Conservation (phyloP, 2,888 invertebrate species). For the Amblyjoppa proteus region DNA sequence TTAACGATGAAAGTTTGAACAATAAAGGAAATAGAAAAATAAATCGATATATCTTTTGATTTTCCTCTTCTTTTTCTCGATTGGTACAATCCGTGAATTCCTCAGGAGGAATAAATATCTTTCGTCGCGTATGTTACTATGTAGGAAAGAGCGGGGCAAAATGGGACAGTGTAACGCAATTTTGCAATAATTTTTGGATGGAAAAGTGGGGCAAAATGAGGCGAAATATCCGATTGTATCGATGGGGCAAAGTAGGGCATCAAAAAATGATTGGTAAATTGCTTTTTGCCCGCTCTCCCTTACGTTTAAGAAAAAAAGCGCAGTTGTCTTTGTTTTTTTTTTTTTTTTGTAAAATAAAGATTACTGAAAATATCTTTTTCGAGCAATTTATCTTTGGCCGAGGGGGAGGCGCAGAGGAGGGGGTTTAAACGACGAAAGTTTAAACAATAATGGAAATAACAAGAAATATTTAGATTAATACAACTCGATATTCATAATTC, state of each 20-base stretch:
- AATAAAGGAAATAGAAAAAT: too few relatives aligned
- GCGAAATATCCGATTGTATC: too few relatives aligned
- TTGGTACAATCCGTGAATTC: constrained; percentile 96
- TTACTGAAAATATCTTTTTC: not conserved
- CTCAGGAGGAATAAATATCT: not conserved
- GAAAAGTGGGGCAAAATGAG: too few relatives aligned
- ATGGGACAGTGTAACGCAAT: too few relatives aligned
- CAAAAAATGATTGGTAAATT: too few relatives aligned
- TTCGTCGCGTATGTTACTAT: not conserved
- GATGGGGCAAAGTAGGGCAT: too few relatives aligned
- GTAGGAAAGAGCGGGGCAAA: not conserved
- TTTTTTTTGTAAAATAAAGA: not conserved
- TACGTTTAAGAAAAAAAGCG: too few relatives aligned
- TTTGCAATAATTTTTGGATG: too few relatives aligned
- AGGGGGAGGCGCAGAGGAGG: not conserved
- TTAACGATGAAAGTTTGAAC: too few relatives aligned
- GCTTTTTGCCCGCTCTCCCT: too few relatives aligned
- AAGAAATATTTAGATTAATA: constrained; percentile 4
- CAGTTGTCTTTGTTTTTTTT: not conserved
- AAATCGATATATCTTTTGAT: too few relatives aligned
- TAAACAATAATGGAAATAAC: not conserved
- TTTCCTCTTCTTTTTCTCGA: constrained; percentile 98
- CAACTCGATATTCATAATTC: not conserved
- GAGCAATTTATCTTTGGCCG: not conserved
- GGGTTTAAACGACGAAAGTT: not conserved